Percentiles rank a stretch among this genome's conserved stretches.
phyloP scores from a whole-genome alignment of 2,797 vertebrate genomes.

The Sebastes minor region DNA sequence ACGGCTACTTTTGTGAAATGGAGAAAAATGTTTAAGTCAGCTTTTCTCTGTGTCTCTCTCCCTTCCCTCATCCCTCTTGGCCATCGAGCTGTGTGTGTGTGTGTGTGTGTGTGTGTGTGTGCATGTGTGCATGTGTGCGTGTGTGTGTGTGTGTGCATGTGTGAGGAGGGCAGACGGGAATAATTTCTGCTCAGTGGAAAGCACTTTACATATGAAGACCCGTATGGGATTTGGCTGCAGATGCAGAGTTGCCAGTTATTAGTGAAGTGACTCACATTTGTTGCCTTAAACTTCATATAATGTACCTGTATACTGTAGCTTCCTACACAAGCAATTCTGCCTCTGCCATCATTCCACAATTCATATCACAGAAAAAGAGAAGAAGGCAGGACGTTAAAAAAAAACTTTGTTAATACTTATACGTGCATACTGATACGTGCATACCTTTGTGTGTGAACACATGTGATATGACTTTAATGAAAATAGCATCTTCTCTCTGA shows the following conservation, averaged over 20 bases:
- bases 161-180: constrained; percentile 30
- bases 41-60: constrained; percentile 73
- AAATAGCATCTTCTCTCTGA: constrained; percentile 14
- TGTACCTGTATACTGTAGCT: neutral
- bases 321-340: constrained; percentile 2
- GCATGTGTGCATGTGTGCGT: neutral
- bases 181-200: constrained; percentile 48
- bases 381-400: neutral
- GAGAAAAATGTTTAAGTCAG: constrained; percentile 86
- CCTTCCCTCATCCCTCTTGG: constrained; percentile 34
- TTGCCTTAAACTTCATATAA: constrained; percentile 22
- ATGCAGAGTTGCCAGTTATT: constrained; percentile 46
- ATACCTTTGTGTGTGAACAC: neutral
- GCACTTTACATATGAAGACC: constrained; percentile 57
- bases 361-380: neutral
- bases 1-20: constrained; percentile 84
- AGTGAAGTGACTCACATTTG: constrained; percentile 35
- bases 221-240: constrained; percentile 39
- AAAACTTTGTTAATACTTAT: neutral
- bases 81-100: constrained; percentile 36
- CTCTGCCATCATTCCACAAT: neutral
- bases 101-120: neutral
- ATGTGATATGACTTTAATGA: constrained; percentile 32
- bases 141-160: neutral
- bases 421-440: neutral